A percentile compares a stretch with the other conserved stretches of the same genome.
phyloP scores from a whole-genome alignment of 2,797 vertebrate species.

The Myripristis murdjan region DNA sequence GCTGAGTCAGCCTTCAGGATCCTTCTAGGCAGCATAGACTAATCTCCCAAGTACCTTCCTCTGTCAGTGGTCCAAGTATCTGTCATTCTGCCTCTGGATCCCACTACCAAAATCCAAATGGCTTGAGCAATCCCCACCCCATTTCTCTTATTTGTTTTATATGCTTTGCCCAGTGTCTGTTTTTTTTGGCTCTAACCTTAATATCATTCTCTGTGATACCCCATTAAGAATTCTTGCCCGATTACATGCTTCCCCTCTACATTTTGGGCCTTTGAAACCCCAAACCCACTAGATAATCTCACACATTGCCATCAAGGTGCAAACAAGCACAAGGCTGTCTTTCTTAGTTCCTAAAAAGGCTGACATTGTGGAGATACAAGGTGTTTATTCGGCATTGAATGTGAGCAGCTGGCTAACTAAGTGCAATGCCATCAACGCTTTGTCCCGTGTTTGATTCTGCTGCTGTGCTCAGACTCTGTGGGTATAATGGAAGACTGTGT shows the following conservation, averaged over 20 bases:
- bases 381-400: no score
- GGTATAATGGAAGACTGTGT: conserved; percentile 50
- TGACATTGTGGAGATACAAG: no score
- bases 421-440: conserved; percentile 69
- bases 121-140: conserved; percentile 10
- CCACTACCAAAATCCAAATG: conserved; percentile 32
- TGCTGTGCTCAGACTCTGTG: conserved; percentile 52
- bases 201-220: conserved; percentile 18
- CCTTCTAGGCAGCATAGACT: conserved; percentile 61
- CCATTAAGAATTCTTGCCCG: conserved; percentile 1
- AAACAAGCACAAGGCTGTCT: conserved; percentile 44
- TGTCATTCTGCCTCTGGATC: conserved; percentile 49
- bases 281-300: conserved; percentile 27
- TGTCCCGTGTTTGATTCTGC: conserved; percentile 69
- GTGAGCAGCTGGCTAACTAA: conserved; percentile 70
- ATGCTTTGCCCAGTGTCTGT: conserved; percentile 33
- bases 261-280: not conserved
- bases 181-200: conserved; percentile 34
- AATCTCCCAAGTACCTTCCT: conserved; percentile 64
- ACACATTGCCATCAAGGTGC: conserved; percentile 20
- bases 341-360: conserved; percentile 35
- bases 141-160: conserved; percentile 34
- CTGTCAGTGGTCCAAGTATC: conserved; percentile 68
- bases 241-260: conserved; percentile 4
- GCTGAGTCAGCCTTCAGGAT: conserved; percentile 74